Percentiles rank a stretch among this genome's conserved stretches.
Conservation (phyloP, 2,797 vertebrate genomes). For the Gila robusta region DNA sequence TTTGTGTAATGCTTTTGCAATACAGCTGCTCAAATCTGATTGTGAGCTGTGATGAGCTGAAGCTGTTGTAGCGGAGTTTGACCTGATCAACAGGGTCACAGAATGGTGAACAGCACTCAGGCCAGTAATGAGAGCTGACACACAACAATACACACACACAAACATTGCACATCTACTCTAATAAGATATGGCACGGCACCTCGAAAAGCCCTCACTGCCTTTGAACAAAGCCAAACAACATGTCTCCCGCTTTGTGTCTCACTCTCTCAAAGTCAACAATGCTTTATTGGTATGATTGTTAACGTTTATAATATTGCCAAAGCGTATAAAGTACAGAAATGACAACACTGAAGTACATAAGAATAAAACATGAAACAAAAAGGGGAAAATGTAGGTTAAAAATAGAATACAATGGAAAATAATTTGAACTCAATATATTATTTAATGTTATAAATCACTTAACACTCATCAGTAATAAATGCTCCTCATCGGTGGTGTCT, state of each 20-base stretch:
- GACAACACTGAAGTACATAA: background rate
- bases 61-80: conserved; percentile 78
- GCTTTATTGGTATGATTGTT: background rate
- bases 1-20: conserved; percentile 28
- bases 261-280: conserved; percentile 12
- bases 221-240: conserved; percentile 37
- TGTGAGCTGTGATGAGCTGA: conserved; percentile 76
- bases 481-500: background rate
- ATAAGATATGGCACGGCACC: conserved; percentile 25
- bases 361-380: background rate
- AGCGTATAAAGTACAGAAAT: background rate
- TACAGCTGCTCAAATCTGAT: conserved; percentile 82
- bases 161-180: conserved; percentile 40
- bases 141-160: conserved; percentile 40
- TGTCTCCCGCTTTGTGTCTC: conserved; percentile 6
- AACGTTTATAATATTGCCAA: conserved; percentile 20
- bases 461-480: background rate
- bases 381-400: background rate
- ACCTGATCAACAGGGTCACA: conserved; percentile 80
- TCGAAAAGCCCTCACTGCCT: conserved; percentile 43
- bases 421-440: background rate
- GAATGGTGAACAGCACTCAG: conserved; percentile 80
- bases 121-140: conserved; percentile 84
- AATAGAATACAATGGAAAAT: background rate
- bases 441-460: background rate